Evolutionary conservation across 2,113 vertebrate species (phyloP), one percentile per base, ranked within the genome.

Genomic region (Rhea americana): DNA sequence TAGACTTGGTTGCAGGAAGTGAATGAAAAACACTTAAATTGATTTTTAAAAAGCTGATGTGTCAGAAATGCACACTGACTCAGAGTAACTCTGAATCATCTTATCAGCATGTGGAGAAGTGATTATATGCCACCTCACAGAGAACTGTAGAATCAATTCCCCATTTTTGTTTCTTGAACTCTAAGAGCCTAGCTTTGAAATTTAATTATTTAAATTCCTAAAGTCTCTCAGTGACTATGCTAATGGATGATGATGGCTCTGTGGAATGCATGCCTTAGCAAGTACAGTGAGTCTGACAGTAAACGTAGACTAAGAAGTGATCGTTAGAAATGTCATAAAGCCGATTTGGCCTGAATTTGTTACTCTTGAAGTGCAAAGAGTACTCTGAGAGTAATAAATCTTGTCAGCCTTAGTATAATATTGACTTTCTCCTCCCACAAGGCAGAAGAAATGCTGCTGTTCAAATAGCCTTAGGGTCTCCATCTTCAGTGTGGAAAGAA

Each of bases 31-130:
- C 76, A 37, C 18, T 78, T 25, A 51, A 75, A 53, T 72, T 78
- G 68, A 56, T 56, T 87, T 82, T 71, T 72, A 75, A 26, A 55
- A 75, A 88, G 73, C 48, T 90, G 77, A 72, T 79, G 77, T 94
- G 77, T 93, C 92, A 96, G 90, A 82, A 92, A 56, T 61, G 66
- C 65, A 53, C 7, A 1, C 70, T 96, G 91, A 95, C 83, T 96
- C 93, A 92, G 72, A 88, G 71, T 35, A 51, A 56, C 77, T 93
- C 85, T 96, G 96, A 96, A 94, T 96, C 96, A 96, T 86, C 92
- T 80, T 50, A 61, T 79, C 86, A 75, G 74, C 26, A 0, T 79
- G 70, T 86, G 93, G 89, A 92, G 81, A 93, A 94, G 91, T 84
- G 83, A 91, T 94, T 95, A 21, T 70, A 30, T 72, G 85, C 82